These are phyloP conservation scores for Hesperia comma DNA, from an alignment of 2,888 invertebrate species.

Conservation along the genomic window DNA sequence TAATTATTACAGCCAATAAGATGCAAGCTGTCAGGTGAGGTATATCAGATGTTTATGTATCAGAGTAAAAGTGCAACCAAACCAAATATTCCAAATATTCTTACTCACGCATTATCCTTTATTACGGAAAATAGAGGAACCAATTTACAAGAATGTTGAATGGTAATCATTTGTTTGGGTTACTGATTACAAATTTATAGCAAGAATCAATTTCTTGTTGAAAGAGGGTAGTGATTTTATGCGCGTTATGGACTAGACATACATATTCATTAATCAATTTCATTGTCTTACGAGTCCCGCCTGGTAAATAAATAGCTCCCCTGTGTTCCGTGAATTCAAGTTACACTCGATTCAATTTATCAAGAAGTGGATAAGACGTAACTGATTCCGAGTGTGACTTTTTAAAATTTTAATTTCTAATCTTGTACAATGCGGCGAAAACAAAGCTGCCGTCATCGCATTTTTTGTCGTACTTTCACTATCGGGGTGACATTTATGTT, in stretches of 20 bases:
- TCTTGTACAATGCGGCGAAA: conserved; percentile 16
- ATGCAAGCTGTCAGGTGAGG: too few species aligned
- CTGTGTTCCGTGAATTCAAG: background rate
- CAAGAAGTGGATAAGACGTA: background rate
- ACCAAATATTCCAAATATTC: too few species aligned
- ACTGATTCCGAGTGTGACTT: conserved; percentile 1
- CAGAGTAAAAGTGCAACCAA: too few species aligned
- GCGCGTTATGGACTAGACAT: conserved; percentile 10
- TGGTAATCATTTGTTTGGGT: too few species aligned
- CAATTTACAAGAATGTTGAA: too few species aligned
- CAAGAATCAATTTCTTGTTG: conserved; percentile 2
- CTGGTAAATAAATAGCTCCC: conserved; percentile 3
- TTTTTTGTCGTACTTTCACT: conserved; percentile 22
- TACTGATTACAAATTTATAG: background rate
- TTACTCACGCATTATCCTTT: too few species aligned
- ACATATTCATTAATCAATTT: conserved; percentile 19
- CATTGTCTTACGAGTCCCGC: conserved; percentile 12
- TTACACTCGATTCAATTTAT: conserved; percentile 9
- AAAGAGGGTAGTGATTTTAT: background rate
- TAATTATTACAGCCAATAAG: too few species aligned
- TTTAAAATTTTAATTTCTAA: conserved; percentile 23
- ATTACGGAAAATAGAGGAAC: too few species aligned
- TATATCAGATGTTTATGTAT: too few species aligned
- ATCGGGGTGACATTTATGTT: conserved; percentile 23
- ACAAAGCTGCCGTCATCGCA: conserved; percentile 20